Base-by-base conservation (phyloP, 2,113 vertebrate species). In the Antidorcas marsupialis region DNA sequence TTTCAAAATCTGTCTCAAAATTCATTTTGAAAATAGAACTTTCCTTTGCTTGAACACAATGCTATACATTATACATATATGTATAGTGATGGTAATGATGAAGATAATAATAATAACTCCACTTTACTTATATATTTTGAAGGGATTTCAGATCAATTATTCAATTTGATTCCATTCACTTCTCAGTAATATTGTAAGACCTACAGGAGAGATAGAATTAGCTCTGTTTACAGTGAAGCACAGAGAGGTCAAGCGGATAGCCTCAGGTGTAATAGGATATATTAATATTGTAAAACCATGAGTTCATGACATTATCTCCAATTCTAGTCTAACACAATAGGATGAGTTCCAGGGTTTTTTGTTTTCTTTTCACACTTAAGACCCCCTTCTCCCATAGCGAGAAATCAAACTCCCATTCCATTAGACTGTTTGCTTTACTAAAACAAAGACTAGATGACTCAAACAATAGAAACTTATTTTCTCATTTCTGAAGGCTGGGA, bases 1-100 rank as follows among this genome's bases (percentile, higher is more conserved):
- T 92, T 95, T 94, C 64, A 94, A 97, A 97, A 87, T 47, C 12
- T 90, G 27, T 53, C 27, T 76, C n/a, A 60, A 79, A 94, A 89
- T 50, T 92, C n/a, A 84, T 53, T 83, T 94, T 92, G 67, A 62
- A 90, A 92, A n/a, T 53, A 45, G 25, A 96, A 87, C 57, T 81
- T 16, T 84, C 1, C 47, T 94, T 53, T 79, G 17, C n/a, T 92
- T 7, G 78, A 50, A 79, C 89, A 33, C 15, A 27, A 43, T 53
- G 7, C 39, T 76, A 16, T 21, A 62, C 5, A 36, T 30, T 33
- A 76, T 74, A 39, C 15, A 62, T 83, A 43, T 76, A 76, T 43
- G 36, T 43, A 76, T 71, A 89, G 82, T 92, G 30, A 89, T 83
- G 52, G 6, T 67, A 36, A 55, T 52, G 33, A 28, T 7, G 78